Evolutionary conservation across 2,888 invertebrate genomes (phyloP).

Genomic region (Germaria angustata): DNA sequence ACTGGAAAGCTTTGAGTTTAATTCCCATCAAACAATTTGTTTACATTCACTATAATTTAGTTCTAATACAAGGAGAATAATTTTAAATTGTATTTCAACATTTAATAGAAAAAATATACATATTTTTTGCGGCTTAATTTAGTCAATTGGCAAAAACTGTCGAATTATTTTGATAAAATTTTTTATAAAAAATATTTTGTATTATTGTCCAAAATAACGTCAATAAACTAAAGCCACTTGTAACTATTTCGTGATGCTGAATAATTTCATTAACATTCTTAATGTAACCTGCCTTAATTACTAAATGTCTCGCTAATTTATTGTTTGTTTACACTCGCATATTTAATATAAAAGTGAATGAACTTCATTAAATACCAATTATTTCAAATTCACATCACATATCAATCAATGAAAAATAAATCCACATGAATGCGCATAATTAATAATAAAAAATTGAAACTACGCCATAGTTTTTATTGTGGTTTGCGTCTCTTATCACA

Average conservation of each 20-base stretch:
- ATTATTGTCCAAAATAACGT: not conserved
- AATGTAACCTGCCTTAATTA: too few relatives aligned
- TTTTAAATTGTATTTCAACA: too few relatives aligned
- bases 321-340: not conserved
- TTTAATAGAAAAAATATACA: too few relatives aligned
- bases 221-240: not conserved
- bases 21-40: too few relatives aligned
- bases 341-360: conserved; percentile 27
- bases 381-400: conserved; percentile 28
- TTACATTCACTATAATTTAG: too few relatives aligned
- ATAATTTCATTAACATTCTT: too few relatives aligned
- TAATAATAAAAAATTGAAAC: conserved; percentile 1
- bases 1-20: too few relatives aligned
- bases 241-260: not conserved
- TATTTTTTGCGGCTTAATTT: too few relatives aligned
- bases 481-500: not conserved
- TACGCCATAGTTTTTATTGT: conserved; percentile 6
- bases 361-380: conserved; percentile 19
- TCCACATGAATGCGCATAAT: not conserved
- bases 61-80: too few relatives aligned
- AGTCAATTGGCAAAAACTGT: too few relatives aligned
- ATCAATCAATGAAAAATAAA: conserved; percentile 14
- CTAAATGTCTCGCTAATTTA: not conserved
- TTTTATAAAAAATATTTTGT: too few relatives aligned
- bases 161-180: too few relatives aligned